A percentile compares a stretch with the other conserved stretches of the same genome.
These are phyloP conservation scores for Drosophila asahinai DNA, from an alignment of 1,140 invertebrate species.

Conservation along the genomic window DNA sequence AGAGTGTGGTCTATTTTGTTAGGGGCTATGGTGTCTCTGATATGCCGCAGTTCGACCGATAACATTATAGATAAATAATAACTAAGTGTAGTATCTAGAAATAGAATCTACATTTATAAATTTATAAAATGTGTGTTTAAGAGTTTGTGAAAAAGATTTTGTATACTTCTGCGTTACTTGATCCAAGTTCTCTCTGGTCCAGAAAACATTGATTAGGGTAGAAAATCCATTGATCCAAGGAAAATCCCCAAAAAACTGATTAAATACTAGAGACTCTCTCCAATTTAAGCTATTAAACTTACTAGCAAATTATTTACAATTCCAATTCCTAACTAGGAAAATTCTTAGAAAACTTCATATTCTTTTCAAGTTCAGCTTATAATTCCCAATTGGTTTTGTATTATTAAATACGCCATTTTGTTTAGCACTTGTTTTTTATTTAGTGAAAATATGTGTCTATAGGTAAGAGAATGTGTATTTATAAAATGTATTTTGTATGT, in stretches of 20 bases:
- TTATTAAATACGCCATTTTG: constrained; percentile 54
- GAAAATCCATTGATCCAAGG: neutral
- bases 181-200: constrained; percentile 23
- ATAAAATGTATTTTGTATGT: constrained; percentile 31
- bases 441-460: constrained; percentile 42
- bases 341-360: neutral
- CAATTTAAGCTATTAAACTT: too few relatives aligned
- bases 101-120: constrained; percentile 14
- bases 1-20: constrained; percentile 7
- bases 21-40: neutral
- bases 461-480: constrained; percentile 30
- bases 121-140: constrained; percentile 3
- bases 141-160: constrained; percentile 22
- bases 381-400: constrained; percentile 12
- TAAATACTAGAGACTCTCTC: neutral
- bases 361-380: neutral
- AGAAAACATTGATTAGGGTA: neutral
- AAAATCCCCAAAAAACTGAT: neutral
- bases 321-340: constrained; percentile 8
- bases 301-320: constrained; percentile 9
- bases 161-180: constrained; percentile 36
- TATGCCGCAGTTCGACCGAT: constrained; percentile 3
- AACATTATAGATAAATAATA: constrained; percentile 7
- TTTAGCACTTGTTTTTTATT: constrained; percentile 50
- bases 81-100: constrained; percentile 9